Evolutionary conservation across 64 coral and sea anemone genomes (phyloP).

Genomic region (Orbicella faveolata): DNA sequence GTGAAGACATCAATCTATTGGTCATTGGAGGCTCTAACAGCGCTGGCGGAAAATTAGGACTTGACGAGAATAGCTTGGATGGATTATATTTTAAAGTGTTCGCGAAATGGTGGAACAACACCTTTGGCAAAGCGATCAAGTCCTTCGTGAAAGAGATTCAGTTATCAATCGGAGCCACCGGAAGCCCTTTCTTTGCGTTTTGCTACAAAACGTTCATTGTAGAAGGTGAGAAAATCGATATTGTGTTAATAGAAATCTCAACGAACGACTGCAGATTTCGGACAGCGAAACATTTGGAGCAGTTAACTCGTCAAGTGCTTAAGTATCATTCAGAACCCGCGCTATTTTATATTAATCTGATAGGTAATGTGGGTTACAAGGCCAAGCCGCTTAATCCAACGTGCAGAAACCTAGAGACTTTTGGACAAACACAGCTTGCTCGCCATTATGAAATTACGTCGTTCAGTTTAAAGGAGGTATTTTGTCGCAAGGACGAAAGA

Average conservation of each 20-base stretch:
- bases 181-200: conserved; percentile 51
- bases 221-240: background rate
- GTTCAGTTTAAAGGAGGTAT: conserved; percentile 58
- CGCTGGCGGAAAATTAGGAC: conserved; percentile 39
- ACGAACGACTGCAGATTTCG: background rate
- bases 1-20: conserved; percentile 35
- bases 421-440: conserved; percentile 40
- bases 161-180: conserved; percentile 40
- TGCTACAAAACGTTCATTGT: conserved; percentile 13
- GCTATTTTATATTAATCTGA: conserved; percentile 57
- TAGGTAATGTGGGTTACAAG: conserved; percentile 10
- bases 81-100: conserved; percentile 49
- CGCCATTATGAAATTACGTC: conserved; percentile 63
- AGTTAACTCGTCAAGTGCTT: conserved; percentile 38
- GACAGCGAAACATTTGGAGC: conserved; percentile 38
- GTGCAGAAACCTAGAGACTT: conserved; percentile 67
- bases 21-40: conserved; percentile 58
- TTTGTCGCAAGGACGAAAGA: conserved; percentile 26
- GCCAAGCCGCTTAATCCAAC: background rate
- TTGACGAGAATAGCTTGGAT: conserved; percentile 32
- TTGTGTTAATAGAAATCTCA: conserved; percentile 42
- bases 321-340: conserved; percentile 28
- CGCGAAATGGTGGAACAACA: conserved; percentile 49
- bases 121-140: conserved; percentile 20
- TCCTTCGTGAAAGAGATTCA: conserved; percentile 25